Conservation (phyloP, 2,888 invertebrate genomes). For the Ochropleura leucogaster region DNA sequence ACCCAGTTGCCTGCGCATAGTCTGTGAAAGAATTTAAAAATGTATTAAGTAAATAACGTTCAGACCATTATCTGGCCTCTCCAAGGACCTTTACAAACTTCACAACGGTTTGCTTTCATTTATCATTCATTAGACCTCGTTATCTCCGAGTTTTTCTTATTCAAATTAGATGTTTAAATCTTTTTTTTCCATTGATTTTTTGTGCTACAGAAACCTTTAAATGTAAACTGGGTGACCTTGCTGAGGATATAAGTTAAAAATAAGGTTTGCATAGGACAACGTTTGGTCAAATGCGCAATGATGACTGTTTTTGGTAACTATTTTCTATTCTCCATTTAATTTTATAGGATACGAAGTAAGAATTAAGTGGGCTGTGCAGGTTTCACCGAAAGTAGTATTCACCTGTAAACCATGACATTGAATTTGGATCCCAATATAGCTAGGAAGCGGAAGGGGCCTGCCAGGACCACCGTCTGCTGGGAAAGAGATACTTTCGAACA, state of each 20-base stretch:
- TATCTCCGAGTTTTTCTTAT: conserved; percentile 60
- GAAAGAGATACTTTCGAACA: too few relatives aligned
- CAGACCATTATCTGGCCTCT: conserved; percentile 14
- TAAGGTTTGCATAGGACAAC: conserved; percentile 36
- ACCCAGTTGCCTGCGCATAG: neutral
- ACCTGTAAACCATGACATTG: neutral
- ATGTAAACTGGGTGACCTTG: conserved; percentile 42
- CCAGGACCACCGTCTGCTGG: too few relatives aligned
- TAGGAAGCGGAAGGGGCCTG: neutral
- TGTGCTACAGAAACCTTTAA: conserved; percentile 30
- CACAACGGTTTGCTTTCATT: conserved; percentile 51
- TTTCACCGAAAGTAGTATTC: neutral
- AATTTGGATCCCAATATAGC: neutral
- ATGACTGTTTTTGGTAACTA: neutral
- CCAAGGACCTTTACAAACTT: conserved; percentile 40
- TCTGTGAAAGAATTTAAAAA: neutral
- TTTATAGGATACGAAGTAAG: neutral
- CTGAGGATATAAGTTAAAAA: conserved; percentile 26
- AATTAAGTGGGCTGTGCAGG: neutral
- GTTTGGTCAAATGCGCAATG: conserved; percentile 38
- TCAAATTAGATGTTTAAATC: conserved; percentile 61
- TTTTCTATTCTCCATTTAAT: neutral
- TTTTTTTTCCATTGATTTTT: conserved; percentile 48
- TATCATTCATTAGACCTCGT: conserved; percentile 60
- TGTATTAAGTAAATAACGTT: neutral